These are phyloP conservation scores for Adrianichthys oophorus DNA, from an alignment of 2,797 vertebrate species.

Conservation along the genomic window DNA sequence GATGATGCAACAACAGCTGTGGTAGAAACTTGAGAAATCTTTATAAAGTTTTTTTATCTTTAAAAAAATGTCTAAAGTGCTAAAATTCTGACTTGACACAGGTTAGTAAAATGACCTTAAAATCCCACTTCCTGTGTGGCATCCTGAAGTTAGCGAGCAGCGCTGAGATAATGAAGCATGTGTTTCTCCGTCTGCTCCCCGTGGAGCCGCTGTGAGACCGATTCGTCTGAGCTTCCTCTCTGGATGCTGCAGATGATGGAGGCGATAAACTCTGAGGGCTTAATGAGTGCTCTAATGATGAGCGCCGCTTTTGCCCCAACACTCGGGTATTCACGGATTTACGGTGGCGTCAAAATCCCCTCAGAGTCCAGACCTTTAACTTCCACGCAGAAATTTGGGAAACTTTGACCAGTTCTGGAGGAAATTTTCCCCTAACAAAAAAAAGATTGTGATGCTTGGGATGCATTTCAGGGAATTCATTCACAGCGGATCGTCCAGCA, in stretches of 20 bases:
- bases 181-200: neutral
- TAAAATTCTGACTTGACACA: no score
- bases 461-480: neutral
- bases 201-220: constrained; percentile 8
- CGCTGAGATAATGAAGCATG: constrained; percentile 10
- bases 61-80: no score
- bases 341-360: neutral
- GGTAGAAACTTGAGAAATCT: no score
- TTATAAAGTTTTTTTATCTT: no score
- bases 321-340: neutral
- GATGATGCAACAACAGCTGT: no score
- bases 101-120: no score
- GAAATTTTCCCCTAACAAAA: no score
- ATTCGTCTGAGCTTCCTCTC: constrained; percentile 5
- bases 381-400: no score
- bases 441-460: neutral
- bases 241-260: constrained; percentile 15
- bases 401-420: no score
- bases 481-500: no score
- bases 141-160: neutral
- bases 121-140: neutral
- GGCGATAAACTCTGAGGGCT: constrained; percentile 4
- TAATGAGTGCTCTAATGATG: constrained; percentile 18
- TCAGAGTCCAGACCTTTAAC: no score
- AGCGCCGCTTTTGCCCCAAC: neutral